Evolutionary conservation across 92 coral and sea anemone genomes (phyloP).

Genomic region (Metridium senile): DNA sequence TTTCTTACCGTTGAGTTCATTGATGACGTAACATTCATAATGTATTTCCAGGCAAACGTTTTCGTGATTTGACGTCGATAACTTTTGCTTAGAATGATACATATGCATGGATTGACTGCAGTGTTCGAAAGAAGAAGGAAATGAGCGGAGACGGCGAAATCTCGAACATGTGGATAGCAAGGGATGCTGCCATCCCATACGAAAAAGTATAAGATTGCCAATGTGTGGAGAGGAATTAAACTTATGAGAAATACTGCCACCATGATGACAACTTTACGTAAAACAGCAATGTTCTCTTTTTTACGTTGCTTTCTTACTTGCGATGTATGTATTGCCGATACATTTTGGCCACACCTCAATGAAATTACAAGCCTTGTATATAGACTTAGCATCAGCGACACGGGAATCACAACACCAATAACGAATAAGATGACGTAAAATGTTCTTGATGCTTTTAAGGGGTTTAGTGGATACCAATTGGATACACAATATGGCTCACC

Average conservation of each 20-base stretch:
- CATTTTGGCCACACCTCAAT: neutral
- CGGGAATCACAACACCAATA: slow-evolving; percentile 35
- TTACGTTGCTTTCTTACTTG: slow-evolving; percentile 31
- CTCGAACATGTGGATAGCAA: slow-evolving; percentile 8
- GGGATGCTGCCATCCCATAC: slow-evolving; percentile 18
- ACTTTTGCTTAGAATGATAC: slow-evolving; percentile 15
- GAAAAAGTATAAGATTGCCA: neutral
- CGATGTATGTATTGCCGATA: slow-evolving; percentile 10
- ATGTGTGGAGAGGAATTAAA: slow-evolving; percentile 29
- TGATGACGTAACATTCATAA: neutral
- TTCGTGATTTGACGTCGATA: slow-evolving; percentile 10
- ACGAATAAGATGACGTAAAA: slow-evolving; percentile 10
- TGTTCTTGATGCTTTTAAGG: neutral
- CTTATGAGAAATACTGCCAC: slow-evolving; percentile 39
- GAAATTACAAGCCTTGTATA: slow-evolving; percentile 38
- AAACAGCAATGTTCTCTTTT: slow-evolving; percentile 40
- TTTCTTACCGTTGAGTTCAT: neutral
- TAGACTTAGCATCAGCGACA: slow-evolving; percentile 14
- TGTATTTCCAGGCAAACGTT: slow-evolving; percentile 11
- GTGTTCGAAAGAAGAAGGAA: slow-evolving; percentile 21
- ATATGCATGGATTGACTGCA: slow-evolving; percentile 23
- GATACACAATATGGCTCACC: neutral
- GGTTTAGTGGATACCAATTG: slow-evolving; percentile 40
- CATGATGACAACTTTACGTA: slow-evolving; percentile 34
- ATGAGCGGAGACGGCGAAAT: neutral